Evolutionary conservation across 2,113 vertebrate genomes (phyloP), one percentile per base, ranked within the genome.

Genomic region (Pelodiscus sinensis): DNA sequence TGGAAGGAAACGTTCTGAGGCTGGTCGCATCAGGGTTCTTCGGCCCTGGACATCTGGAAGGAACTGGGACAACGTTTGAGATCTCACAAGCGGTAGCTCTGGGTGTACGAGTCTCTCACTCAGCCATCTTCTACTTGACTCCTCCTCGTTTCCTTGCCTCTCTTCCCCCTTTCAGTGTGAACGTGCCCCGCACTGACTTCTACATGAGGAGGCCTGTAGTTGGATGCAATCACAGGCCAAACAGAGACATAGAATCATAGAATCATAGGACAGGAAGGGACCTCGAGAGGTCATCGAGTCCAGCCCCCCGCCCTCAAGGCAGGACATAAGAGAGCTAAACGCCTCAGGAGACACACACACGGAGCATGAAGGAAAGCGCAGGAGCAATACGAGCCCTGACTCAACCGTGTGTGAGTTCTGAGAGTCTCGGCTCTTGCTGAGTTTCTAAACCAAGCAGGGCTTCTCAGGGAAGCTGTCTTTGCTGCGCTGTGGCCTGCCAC

Each of bases 41-140:
- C 94, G 82, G 35, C 93, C 86, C 5, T 88, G 91, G 91, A 79
- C 62, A 90, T 93, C 91, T 31, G 1, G 91, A 95, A 94, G 89
- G 94, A 96, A 94, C 96, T 88, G 92, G 85, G 95, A 93, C 81
- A 93, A 95, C 93, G 84, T 60, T 94, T 92, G 90, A 96, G 96
- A 96, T 94, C 81, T 90, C 81, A 71, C 55, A 14, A 90, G 73
- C 52, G 84, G 87, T 86, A 81, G 6, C 29, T 78, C 71, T 94
- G 16, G 15, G 4, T 44, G 73, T 87, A 92, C 80, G 75, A 62
- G 27, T 24, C 56, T 93, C 79, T 13, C 4, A 29, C 16, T n/a
- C 27, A 55, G 25, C 15, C 51, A n/a, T 21, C 38, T 9, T 31
- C 51, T 73, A 73, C 18, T 83, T 78, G 10, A 22, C 19, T 9